These are phyloP conservation scores for Ambastaia sidthimunki DNA, from an alignment of 2,797 vertebrate species.

Conservation along the genomic window DNA sequence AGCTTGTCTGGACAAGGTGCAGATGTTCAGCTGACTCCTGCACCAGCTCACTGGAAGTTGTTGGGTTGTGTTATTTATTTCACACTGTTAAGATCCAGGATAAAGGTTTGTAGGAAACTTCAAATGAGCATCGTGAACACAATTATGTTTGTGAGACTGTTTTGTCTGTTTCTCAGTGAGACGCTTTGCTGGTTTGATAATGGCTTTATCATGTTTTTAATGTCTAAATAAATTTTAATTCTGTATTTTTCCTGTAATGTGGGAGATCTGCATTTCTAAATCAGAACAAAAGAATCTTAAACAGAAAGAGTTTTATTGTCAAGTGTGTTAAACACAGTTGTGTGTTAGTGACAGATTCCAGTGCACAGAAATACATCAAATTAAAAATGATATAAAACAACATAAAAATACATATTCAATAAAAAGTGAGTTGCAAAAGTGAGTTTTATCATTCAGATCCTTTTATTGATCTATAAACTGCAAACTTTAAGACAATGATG, in stretches of 20 bases:
- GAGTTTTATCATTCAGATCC: too few relatives aligned
- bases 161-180: not conserved
- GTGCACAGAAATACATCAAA: too few relatives aligned
- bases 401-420: too few relatives aligned
- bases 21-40: constrained; percentile 13
- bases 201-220: not conserved
- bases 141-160: not conserved
- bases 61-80: constrained; percentile 1
- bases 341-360: too few relatives aligned
- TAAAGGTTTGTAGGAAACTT: not conserved
- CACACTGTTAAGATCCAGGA: not conserved
- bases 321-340: too few relatives aligned
- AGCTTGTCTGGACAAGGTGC: constrained; percentile 8
- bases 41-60: not conserved
- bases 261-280: not conserved
- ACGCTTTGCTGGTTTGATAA: not conserved
- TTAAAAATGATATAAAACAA: too few relatives aligned
- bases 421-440: too few relatives aligned
- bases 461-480: too few relatives aligned
- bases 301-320: too few relatives aligned
- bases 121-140: not conserved
- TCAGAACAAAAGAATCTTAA: not conserved
- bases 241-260: not conserved
- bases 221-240: constrained; percentile 21
- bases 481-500: too few relatives aligned